Conservation (phyloP, 2,113 vertebrate genomes). For the Tragelaphus imberbis region DNA sequence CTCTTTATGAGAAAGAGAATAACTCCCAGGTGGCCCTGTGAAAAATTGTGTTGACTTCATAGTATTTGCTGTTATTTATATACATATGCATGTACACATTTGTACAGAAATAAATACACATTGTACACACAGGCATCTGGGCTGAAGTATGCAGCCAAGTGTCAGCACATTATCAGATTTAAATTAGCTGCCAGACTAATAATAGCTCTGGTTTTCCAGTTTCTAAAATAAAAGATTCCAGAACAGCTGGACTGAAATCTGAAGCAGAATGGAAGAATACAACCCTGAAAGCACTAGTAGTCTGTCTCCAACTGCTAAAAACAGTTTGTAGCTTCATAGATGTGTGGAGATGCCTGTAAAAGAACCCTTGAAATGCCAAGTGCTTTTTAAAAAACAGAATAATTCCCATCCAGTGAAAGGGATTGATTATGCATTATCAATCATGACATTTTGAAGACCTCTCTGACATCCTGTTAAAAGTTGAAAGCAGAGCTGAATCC, state of each 20-base stretch:
- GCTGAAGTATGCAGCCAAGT: conserved; percentile 44
- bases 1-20: neutral
- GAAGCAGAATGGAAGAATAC: conserved; percentile 26
- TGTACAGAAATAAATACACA: conserved; percentile 45
- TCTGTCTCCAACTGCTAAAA: conserved; percentile 37
- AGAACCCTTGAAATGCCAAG: conserved; percentile 45
- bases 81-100: conserved; percentile 60
- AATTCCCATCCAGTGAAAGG: neutral
- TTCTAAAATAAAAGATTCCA: conserved; percentile 50
- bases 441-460: neutral
- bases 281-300: neutral
- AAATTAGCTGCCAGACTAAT: conserved; percentile 63
- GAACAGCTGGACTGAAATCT: conserved; percentile 65
- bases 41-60: conserved; percentile 23
- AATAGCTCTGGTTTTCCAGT: conserved; percentile 52
- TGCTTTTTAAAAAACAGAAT: conserved; percentile 38
- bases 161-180: conserved; percentile 65
- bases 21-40: neutral
- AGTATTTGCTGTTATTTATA: conserved; percentile 46
- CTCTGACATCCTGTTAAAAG: neutral
- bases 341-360: conserved; percentile 50
- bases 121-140: conserved; percentile 42
- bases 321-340: conserved; percentile 24
- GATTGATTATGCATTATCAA: conserved; percentile 12
- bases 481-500: neutral